These are phyloP conservation scores for Lamprotornis superbus DNA, from an alignment of 2,113 vertebrate species.

Conservation along the genomic window DNA sequence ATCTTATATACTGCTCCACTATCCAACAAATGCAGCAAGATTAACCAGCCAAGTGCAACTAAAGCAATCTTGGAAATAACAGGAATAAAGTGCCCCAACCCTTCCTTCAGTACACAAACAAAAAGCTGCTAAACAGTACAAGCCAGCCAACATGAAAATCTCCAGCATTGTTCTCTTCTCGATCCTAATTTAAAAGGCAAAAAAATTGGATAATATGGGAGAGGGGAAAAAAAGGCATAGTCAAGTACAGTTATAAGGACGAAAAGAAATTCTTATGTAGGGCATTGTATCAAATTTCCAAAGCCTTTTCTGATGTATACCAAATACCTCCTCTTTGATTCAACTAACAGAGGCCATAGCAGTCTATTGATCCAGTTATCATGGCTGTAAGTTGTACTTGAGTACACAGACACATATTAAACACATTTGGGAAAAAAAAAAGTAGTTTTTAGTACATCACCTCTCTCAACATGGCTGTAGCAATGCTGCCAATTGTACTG, in stretches of 20 bases:
- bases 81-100: not conserved
- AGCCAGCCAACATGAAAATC: conserved; percentile 24
- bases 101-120: not conserved
- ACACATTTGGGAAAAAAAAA: not conserved
- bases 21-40: conserved; percentile 3
- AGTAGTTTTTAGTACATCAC: not conserved
- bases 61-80: conserved; percentile 27
- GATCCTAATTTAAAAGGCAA: conserved; percentile 32
- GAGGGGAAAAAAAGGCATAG: not conserved
- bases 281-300: not conserved
- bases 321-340: not conserved
- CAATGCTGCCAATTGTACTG: conserved; percentile 24
- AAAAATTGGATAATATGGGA: not conserved
- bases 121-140: conserved; percentile 27
- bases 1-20: not conserved
- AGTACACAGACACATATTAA: not conserved
- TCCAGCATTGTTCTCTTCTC: conserved; percentile 13
- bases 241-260: not conserved
- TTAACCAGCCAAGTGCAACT: not conserved
- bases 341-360: not conserved
- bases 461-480: not conserved
- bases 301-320: not conserved
- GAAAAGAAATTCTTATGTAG: not conserved
- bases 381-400: not conserved
- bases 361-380: not conserved